Base-by-base conservation (phyloP, 35 echinoderm and acorn worm genomes). In the Patiria miniata region DNA sequence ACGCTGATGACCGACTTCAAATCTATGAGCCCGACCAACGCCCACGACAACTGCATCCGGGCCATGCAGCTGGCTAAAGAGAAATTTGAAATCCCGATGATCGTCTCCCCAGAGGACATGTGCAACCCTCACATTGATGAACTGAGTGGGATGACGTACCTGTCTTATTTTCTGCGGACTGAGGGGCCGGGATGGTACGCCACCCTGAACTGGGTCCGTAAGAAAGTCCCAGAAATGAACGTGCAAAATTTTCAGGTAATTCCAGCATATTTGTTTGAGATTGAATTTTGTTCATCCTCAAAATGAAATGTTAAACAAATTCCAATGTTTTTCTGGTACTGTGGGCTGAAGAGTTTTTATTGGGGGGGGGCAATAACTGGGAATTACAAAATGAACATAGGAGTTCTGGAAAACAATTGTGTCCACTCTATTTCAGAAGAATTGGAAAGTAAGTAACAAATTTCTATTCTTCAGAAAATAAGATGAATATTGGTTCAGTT, bases 161-260 rank as follows among this genome's bases (percentile, higher is more conserved):
- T 99, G 7, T 99, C 96, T 2, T 99, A 99, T 60, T 99, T 94
- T 80, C 52, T 99, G 78, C 88, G 87, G 52, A 83, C 52, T 36
- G 93, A 99, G 47, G 93, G 96, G 2, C 96, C 96, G 9, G 96
- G 96, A 42, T 99, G 96, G 96, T 95, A 92, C 58, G 89, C 92
- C n/a, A 99, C 96, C 3, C 85, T 99, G 30, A 99, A 99, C 81
- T 99, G 96, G 96, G 93, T 99, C 10, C 84, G 96, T 15, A 79
- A 83, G 10, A 92, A 91, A 37, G 90, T 94, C 1, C 92, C 96
- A 39, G 89, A 99, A 56, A 38, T 83, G 37, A 94, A 99, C 39
- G 90, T 99, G 21, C 60, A 89, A 57, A 99, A 99, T 38, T 99
- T 99, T 57, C 77, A 95, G 89, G 96, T 99, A 81, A 30, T 22